Conservation (phyloP, 2,797 vertebrate genomes). For the Falco biarmicus region DNA sequence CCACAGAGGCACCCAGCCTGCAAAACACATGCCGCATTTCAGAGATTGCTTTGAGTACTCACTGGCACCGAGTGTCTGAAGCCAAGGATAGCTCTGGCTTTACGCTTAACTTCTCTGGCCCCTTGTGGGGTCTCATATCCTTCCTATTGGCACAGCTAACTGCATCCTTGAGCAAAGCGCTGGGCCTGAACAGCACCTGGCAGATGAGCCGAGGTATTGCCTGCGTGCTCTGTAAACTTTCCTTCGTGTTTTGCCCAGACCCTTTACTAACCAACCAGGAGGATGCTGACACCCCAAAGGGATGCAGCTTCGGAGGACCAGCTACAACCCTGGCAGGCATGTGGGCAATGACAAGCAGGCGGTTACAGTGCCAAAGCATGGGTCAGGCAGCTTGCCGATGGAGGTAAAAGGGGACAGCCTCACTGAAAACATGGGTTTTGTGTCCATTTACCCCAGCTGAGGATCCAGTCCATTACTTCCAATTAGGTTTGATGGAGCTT, state of each 20-base stretch:
- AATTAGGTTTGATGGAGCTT: conserved; percentile 34
- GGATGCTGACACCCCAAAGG: neutral
- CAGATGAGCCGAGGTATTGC: neutral
- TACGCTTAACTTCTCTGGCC: neutral
- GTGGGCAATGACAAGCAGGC: fast-evolving
- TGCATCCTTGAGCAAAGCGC: fast-evolving
- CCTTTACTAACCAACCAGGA: neutral
- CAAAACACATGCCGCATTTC: neutral
- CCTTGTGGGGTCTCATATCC: fast-evolving
- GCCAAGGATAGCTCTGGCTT: neutral
- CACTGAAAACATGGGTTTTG: neutral
- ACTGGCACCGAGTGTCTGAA: fast-evolving
- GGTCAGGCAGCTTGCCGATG: fast-evolving
- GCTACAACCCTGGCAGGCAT: fast-evolving
- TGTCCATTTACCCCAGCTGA: neutral
- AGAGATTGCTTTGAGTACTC: neutral
- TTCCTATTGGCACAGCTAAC: neutral
- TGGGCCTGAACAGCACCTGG: neutral
- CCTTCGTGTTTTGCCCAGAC: neutral
- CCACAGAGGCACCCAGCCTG: fast-evolving
- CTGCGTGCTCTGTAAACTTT: neutral
- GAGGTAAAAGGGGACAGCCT: neutral
- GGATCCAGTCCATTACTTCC: conserved; percentile 49
- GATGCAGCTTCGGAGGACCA: neutral
- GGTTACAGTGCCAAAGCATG: fast-evolving